Base-by-base conservation (phyloP, 2,797 vertebrate species). In the Propithecus perrieri region DNA sequence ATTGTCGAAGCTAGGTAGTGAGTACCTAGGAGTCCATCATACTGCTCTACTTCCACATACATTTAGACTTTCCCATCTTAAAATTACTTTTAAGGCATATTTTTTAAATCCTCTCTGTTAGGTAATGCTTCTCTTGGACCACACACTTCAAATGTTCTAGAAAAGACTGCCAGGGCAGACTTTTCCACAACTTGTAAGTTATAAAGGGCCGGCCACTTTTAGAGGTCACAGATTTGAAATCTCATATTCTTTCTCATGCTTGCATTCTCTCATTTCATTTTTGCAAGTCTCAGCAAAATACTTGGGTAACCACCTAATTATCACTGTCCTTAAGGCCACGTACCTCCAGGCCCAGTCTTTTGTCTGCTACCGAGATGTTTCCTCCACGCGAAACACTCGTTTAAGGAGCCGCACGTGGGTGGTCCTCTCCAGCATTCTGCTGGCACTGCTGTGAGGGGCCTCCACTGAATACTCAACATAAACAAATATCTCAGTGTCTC, bases 241-340 rank as follows among this genome's bases (percentile, higher is more conserved):
- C 15, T 43, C 18, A 30, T 2, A n/a, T 48, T 59, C 57, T 63
- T 84, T 22, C 24, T 35, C 65, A 50, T 72, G 26, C 43, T 53
- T 35, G 20, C 20, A 5, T 89, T 76, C 50, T 69, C 57, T 5
- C 28, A 33, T 30, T 48, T 71, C 15, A 3, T 86, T 81, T 91
- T 76, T 76, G 10, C 81, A 92, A 85, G 26, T 69, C 50, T 81
- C 93, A 85, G 50, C 5, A 84, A 79, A 79, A 41, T 20, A 33
- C 18, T 15, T 75, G 18, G 18, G 30, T 75, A 41, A 41, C 59
- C 55, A 69, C 83, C n/a, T 87, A 65, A 86, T 63, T 38, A 76
- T 33, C 38, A 18, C 55, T 20, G 1, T 38, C 38, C 38, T 17
- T 61, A 55, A 94, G 85, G 61, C 41, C 18, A 8, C 9, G 0